Percentiles rank a stretch among this genome's conserved stretches.
phyloP scores from a whole-genome alignment of 2,113 vertebrate species.

The Vombatus ursinus region DNA sequence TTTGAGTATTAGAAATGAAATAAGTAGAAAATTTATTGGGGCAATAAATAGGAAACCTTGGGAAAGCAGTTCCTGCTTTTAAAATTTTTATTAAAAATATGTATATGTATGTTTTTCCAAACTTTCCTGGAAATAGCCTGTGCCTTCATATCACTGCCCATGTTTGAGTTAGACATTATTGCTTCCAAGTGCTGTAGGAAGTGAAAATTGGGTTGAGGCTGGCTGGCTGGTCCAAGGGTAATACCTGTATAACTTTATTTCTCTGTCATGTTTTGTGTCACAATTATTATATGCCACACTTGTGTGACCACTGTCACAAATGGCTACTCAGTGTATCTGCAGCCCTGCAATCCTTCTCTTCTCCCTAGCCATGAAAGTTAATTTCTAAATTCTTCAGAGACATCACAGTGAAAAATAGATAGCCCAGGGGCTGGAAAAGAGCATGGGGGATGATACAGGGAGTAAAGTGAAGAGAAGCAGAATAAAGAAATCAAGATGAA shows the following conservation, averaged over 20 bases:
- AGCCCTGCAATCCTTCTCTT: not conserved
- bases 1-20: not conserved
- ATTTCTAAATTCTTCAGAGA: not conserved
- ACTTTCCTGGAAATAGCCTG: not conserved
- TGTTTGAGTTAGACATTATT: not conserved
- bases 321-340: constrained; percentile 4
- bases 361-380: not conserved
- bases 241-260: constrained; percentile 38
- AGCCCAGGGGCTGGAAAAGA: not conserved
- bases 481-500: not conserved
- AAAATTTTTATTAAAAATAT: not conserved
- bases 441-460: not conserved
- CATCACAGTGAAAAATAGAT: not conserved
- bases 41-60: not conserved
- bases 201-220: not conserved
- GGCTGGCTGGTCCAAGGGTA: not conserved
- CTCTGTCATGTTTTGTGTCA: not conserved
- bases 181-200: constrained; percentile 34
- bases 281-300: constrained; percentile 1
- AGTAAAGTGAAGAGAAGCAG: not conserved
- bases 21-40: not conserved
- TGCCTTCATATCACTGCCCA: not conserved
- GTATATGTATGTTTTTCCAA: not conserved
- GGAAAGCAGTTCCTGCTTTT: not conserved
- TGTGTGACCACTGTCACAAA: not conserved